phyloP scores from a whole-genome alignment of 2,888 invertebrate genomes.

The Hirtodrosophila alboralis region DNA sequence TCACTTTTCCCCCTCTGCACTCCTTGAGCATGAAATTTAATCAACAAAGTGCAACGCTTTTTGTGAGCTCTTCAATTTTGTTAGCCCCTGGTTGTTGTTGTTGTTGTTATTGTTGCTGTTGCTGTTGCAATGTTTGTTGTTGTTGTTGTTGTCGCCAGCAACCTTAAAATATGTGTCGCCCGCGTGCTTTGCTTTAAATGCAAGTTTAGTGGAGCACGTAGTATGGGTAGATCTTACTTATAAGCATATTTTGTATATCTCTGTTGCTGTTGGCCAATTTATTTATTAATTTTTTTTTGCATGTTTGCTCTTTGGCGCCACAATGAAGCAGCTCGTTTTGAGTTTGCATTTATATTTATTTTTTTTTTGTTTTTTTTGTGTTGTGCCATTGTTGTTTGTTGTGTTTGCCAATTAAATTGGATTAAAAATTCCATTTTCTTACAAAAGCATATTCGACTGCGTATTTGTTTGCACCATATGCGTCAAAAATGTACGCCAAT shows the following conservation, averaged over 20 bases:
- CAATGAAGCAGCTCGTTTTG: conserved; percentile 9
- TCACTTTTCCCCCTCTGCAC: conserved; percentile 33
- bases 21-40: conserved; percentile 69
- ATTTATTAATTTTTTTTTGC: conserved; percentile 59
- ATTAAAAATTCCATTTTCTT: conserved; percentile 80
- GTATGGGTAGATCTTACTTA: conserved; percentile 1
- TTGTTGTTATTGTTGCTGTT: conserved; percentile 24
- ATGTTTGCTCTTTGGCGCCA: conserved; percentile 7
- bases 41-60: conserved; percentile 73
- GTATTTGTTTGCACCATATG: conserved; percentile 53
- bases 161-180: conserved; percentile 70
- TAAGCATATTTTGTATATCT: conserved; percentile 46
- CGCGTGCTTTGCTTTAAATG: conserved; percentile 58
- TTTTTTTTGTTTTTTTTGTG: conserved; percentile 16
- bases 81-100: conserved; percentile 11
- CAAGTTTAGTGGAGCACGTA: conserved; percentile 22
- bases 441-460: conserved; percentile 44
- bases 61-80: conserved; percentile 43
- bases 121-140: conserved; percentile 25
- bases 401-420: conserved; percentile 70
- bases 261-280: conserved; percentile 57
- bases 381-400: conserved; percentile 9
- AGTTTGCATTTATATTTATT: conserved; percentile 16
- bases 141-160: conserved; percentile 48
- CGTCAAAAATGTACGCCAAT: conserved; percentile 56